Evolutionary conservation across 2,797 vertebrate species (phyloP).

Genomic region (Arnoldichthys spilopterus): DNA sequence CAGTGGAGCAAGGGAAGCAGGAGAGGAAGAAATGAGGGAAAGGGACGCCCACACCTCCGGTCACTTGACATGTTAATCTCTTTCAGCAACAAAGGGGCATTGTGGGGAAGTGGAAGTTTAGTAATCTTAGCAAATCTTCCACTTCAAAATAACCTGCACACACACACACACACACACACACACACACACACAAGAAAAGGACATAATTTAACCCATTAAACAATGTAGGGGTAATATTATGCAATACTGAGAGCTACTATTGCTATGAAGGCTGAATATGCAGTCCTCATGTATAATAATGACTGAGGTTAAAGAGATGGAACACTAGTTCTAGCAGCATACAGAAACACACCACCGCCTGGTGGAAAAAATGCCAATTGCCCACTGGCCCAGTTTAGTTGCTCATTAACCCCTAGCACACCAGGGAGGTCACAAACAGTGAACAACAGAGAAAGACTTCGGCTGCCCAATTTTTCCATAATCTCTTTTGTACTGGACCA

Average conservation of each 20-base stretch:
- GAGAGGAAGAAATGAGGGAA: conserved; percentile 56
- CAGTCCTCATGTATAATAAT: background rate
- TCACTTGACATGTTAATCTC: conserved; percentile 86
- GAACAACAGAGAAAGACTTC: background rate
- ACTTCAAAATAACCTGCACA: conserved; percentile 30
- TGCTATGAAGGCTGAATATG: background rate
- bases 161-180: conserved; percentile 12
- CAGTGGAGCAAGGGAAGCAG: conserved; percentile 58
- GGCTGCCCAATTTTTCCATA: background rate
- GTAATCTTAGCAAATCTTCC: conserved; percentile 76
- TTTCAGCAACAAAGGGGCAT: conserved; percentile 81
- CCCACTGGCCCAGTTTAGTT: conserved; percentile 20
- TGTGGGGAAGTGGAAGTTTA: conserved; percentile 69
- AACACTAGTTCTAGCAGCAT: background rate
- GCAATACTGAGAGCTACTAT: background rate
- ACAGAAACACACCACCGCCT: conserved; percentile 25
- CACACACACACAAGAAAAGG: conserved; percentile 15
- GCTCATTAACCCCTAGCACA: conserved; percentile 21
- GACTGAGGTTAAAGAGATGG: background rate
- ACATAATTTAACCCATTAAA: conserved; percentile 10
- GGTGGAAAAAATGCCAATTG: conserved; percentile 43
- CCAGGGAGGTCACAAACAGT: background rate
- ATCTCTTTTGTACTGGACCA: conserved; percentile 10
- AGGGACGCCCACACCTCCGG: conserved; percentile 72
- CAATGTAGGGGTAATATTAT: background rate